Conservation (phyloP, 2,888 invertebrate genomes). For the Brenthis daphne region DNA sequence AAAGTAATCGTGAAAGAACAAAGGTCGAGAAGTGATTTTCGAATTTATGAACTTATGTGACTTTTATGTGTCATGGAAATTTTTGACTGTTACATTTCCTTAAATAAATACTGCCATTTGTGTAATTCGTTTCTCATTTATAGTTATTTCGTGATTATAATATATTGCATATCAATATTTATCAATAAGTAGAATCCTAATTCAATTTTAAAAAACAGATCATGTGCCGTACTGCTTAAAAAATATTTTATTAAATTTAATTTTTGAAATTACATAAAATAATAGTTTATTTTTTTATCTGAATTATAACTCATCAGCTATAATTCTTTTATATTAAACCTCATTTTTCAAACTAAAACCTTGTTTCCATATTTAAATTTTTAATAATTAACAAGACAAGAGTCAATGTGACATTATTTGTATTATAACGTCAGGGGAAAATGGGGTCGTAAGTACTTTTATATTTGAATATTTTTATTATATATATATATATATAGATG, state of each 20-base stretch:
- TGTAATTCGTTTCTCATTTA: constrained; percentile 50
- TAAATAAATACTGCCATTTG: constrained; percentile 81
- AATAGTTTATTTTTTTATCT: neutral
- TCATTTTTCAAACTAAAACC: neutral
- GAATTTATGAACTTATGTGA: constrained; percentile 75
- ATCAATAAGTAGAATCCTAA: too few species aligned
- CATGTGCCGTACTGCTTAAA: too few species aligned
- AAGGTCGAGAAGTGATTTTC: constrained; percentile 52
- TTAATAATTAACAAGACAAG: neutral
- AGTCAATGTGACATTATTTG: constrained; percentile 11
- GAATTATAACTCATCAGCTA: neutral
- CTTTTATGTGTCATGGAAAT: constrained; percentile 60
- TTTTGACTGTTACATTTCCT: constrained; percentile 77
- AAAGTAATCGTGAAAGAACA: constrained; percentile 22
- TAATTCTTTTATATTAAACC: neutral
- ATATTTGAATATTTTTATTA: neutral
- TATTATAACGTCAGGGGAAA: constrained; percentile 15
- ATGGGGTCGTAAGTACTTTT: constrained; percentile 44
- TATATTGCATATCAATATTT: too few species aligned
- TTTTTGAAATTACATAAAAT: constrained; percentile 17
- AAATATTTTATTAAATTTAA: too few species aligned
- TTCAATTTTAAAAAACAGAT: too few species aligned
- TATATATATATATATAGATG: neutral
- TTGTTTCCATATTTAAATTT: constrained; percentile 9
- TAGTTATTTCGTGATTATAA: too few species aligned